phyloP scores from a whole-genome alignment of 2,113 vertebrate species.

The Mola mola region DNA sequence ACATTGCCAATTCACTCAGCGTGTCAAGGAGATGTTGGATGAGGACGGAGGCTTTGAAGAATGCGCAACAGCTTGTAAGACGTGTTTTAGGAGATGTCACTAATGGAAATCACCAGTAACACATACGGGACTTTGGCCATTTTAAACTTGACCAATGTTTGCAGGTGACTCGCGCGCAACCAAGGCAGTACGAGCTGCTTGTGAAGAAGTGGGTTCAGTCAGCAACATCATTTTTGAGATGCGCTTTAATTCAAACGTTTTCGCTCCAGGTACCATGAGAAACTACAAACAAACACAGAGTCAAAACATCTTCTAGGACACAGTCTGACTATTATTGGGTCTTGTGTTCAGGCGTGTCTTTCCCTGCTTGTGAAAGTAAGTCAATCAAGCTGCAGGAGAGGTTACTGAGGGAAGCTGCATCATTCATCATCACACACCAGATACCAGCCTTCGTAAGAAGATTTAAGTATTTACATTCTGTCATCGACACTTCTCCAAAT shows the following conservation, averaged over 20 bases:
- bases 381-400: slow-evolving; percentile 75
- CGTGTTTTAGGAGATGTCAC: neutral
- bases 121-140: neutral
- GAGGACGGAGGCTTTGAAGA: slow-evolving; percentile 78
- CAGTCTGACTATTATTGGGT: neutral
- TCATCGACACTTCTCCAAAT: neutral
- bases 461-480: neutral
- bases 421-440: slow-evolving; percentile 80
- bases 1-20: slow-evolving; percentile 76
- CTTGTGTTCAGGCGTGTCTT: slow-evolving; percentile 74
- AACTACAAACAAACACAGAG: neutral
- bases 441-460: slow-evolving; percentile 84
- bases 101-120: neutral
- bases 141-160: neutral
- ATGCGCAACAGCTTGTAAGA: slow-evolving; percentile 72
- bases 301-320: neutral
- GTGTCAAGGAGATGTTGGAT: slow-evolving; percentile 74
- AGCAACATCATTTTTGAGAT: slow-evolving; percentile 86
- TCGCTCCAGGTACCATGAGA: slow-evolving; percentile 76
- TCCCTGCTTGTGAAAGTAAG: slow-evolving; percentile 71
- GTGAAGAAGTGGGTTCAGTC: slow-evolving; percentile 82
- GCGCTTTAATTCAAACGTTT: slow-evolving; percentile 83
- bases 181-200: slow-evolving; percentile 76
- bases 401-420: slow-evolving; percentile 81
- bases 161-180: slow-evolving; percentile 73